Evolutionary conservation across 2,888 invertebrate species (phyloP).

Genomic region (Eupithecia dodoneata): DNA sequence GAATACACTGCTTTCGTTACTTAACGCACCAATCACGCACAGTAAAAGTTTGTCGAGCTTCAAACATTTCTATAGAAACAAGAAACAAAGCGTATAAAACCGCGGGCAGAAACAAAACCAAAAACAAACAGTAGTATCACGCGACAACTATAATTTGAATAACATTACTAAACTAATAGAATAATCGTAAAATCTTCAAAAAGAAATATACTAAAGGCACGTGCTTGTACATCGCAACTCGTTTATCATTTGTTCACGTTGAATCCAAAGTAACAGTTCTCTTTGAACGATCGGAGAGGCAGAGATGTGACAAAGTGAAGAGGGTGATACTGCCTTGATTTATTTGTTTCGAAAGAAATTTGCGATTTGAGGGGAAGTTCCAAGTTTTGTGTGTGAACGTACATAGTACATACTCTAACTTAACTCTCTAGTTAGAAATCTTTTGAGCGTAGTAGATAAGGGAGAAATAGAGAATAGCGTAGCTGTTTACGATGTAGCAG

Average conservation of each 20-base stretch:
- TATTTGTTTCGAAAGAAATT: constrained; percentile 66
- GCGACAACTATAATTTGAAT: neutral
- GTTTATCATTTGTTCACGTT: constrained; percentile 1
- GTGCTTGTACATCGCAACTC: neutral
- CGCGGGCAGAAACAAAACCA: no score
- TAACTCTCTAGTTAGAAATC: neutral
- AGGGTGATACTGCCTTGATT: constrained; percentile 66
- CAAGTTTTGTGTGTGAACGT: neutral
- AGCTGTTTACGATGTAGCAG: neutral
- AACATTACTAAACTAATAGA: neutral
- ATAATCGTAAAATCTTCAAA: neutral
- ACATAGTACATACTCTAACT: neutral
- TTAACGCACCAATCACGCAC: no score
- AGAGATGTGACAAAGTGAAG: constrained; percentile 19
- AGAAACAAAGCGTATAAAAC: no score
- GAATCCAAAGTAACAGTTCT: neutral
- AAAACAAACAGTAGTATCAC: neutral
- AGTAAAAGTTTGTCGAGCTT: no score
- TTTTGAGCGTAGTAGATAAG: neutral
- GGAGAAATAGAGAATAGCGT: neutral
- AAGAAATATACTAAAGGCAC: neutral
- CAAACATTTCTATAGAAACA: no score
- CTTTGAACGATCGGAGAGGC: constrained; percentile 13
- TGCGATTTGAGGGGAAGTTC: constrained; percentile 54
- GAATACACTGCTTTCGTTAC: no score